Percentiles rank a stretch among this genome's conserved stretches.
phyloP scores from a whole-genome alignment of 2,888 invertebrate genomes.

The Pseudococcus viburni region DNA sequence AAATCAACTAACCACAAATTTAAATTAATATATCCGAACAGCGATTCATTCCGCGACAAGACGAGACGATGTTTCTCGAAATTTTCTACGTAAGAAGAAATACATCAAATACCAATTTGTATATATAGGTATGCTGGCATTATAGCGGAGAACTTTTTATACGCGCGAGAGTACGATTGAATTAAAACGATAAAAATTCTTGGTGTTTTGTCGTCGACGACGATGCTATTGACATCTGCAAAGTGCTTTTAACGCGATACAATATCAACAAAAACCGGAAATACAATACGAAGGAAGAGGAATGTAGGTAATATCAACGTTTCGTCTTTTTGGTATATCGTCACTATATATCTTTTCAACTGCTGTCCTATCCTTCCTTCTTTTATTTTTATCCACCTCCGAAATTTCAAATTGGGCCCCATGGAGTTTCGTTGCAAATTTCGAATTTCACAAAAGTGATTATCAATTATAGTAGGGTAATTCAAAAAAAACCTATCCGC shows the following conservation, averaged over 20 bases:
- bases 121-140: not conserved
- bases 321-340: not conserved
- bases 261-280: constrained; percentile 16
- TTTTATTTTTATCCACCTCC: not conserved
- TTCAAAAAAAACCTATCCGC: too few species aligned
- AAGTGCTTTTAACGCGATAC: constrained; percentile 8
- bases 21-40: not conserved
- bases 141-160: constrained; percentile 1
- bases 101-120: not conserved
- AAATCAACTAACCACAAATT: constrained; percentile 25
- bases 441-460: too few species aligned
- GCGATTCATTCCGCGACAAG: not conserved
- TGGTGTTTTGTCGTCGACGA: not conserved
- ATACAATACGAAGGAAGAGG: not conserved
- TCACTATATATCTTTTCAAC: not conserved
- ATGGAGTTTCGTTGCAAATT: too few species aligned
- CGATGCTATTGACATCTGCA: constrained; percentile 7
- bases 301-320: not conserved
- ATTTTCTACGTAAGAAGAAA: not conserved
- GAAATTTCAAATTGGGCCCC: too few species aligned
- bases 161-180: not conserved
- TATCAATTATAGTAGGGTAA: too few species aligned
- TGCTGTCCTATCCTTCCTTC: not conserved
- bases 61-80: not conserved
- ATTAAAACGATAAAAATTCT: constrained; percentile 21